A percentile compares a stretch with the other conserved stretches of the same genome.
These are phyloP conservation scores for Enteromius thamalakanensis DNA, from an alignment of 2,797 vertebrate species.

Conservation along the genomic window DNA sequence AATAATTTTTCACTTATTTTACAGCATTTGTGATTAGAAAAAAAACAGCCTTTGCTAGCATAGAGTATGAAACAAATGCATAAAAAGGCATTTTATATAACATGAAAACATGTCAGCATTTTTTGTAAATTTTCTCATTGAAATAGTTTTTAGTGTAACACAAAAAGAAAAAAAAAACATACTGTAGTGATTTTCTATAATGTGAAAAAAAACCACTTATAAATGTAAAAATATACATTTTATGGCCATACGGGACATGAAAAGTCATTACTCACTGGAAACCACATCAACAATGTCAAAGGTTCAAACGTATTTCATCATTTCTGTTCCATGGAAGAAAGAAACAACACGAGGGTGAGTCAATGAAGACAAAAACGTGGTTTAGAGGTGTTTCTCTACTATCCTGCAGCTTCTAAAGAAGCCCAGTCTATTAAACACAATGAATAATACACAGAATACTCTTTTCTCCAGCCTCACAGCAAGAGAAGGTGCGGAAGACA, in stretches of 20 bases:
- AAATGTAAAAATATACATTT: background rate
- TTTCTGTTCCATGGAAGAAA: background rate
- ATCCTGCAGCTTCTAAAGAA: conserved; percentile 34
- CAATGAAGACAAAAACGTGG: background rate
- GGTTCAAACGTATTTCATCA: background rate
- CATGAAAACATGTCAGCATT: background rate
- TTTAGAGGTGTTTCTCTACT: conserved; percentile 1
- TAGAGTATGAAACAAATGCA: background rate
- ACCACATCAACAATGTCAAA: background rate
- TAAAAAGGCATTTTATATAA: background rate
- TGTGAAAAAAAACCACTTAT: background rate
- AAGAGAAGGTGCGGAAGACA: conserved; percentile 21
- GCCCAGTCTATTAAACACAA: conserved; percentile 52
- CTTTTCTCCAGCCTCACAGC: conserved; percentile 46
- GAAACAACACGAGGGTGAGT: background rate
- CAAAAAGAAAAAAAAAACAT: background rate
- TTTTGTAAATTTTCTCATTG: no score
- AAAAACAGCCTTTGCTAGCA: background rate
- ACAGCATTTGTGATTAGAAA: no score
- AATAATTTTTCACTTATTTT: background rate
- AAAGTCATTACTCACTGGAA: background rate
- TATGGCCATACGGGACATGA: background rate
- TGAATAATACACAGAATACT: conserved; percentile 57
- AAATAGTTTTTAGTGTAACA: background rate
- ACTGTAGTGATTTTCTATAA: background rate